phyloP scores from a whole-genome alignment of 2,797 vertebrate genomes.

The Hemitrygon akajei region DNA sequence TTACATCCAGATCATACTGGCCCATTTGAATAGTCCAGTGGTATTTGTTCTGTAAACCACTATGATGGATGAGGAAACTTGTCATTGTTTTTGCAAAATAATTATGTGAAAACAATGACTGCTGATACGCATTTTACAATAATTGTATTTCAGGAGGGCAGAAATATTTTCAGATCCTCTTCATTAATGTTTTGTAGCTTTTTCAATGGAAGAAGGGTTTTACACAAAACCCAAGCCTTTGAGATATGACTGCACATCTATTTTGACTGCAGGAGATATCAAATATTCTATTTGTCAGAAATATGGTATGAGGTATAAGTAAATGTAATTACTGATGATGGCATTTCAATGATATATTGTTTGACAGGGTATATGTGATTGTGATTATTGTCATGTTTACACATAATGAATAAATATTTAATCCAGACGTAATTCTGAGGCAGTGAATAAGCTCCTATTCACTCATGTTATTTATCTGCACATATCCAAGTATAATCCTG shows the following conservation, averaged over 20 bases:
- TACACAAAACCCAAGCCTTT: background rate
- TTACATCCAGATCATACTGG: background rate
- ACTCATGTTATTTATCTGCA: background rate
- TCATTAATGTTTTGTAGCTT: background rate
- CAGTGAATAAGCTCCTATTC: background rate
- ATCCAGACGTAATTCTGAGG: background rate
- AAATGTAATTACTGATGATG: background rate
- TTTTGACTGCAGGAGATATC: conserved; percentile 10
- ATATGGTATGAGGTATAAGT: background rate
- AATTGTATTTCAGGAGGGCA: background rate
- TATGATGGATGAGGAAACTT: conserved; percentile 2
- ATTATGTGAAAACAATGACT: background rate
- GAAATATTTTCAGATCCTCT: conserved; percentile 11
- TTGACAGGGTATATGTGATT: background rate
- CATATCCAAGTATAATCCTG: conserved; percentile 4
- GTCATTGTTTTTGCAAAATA: background rate
- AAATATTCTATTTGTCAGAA: background rate
- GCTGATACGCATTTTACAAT: background rate
- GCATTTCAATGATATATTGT: background rate
- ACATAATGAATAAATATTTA: conserved; percentile 10
- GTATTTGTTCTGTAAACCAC: background rate
- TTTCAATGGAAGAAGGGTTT: conserved; percentile 22
- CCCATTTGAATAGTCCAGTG: background rate
- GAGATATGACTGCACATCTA: background rate
- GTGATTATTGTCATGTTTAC: conserved; percentile 3